A percentile compares a stretch with the other conserved stretches of the same genome.
Evolutionary conservation across 2,113 vertebrate genomes (phyloP).

Genomic region (Zosterops hypoxanthus): DNA sequence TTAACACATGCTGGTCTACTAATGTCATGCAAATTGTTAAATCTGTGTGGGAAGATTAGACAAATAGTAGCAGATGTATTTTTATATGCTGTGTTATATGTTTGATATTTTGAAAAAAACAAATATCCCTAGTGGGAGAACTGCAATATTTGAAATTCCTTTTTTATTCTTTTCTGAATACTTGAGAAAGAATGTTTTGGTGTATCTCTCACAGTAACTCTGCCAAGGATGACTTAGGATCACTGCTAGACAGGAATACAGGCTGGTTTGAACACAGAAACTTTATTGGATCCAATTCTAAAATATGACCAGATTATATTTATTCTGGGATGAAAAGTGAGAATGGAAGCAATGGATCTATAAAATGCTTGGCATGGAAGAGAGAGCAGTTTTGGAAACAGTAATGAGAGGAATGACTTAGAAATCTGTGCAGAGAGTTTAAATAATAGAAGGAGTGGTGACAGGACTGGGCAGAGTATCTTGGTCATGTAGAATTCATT

Average conservation of each 20-base stretch:
- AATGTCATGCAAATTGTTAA: conserved; percentile 14
- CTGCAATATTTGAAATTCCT: not conserved
- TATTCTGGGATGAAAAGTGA: not conserved
- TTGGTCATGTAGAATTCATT: not conserved
- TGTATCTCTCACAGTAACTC: not conserved
- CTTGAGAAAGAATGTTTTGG: not conserved
- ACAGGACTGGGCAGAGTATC: not conserved
- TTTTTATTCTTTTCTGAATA: not conserved
- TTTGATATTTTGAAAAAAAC: not conserved
- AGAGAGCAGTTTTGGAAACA: not conserved
- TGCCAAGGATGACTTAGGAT: not conserved
- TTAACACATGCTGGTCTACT: not conserved
- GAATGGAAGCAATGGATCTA: not conserved
- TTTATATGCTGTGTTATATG: not conserved
- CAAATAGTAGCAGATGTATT: not conserved
- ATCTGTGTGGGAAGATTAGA: not conserved
- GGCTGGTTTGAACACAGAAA: not conserved
- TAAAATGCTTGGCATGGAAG: not conserved
- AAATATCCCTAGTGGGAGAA: not conserved
- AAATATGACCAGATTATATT: not conserved
- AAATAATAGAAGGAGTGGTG: not conserved
- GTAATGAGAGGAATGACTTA: not conserved
- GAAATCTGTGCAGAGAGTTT: not conserved
- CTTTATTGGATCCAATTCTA: not conserved
- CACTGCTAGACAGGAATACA: not conserved